These are phyloP conservation scores for Lepidocyrtoides sp. DNA, from an alignment of 2,888 invertebrate species.

Conservation along the genomic window DNA sequence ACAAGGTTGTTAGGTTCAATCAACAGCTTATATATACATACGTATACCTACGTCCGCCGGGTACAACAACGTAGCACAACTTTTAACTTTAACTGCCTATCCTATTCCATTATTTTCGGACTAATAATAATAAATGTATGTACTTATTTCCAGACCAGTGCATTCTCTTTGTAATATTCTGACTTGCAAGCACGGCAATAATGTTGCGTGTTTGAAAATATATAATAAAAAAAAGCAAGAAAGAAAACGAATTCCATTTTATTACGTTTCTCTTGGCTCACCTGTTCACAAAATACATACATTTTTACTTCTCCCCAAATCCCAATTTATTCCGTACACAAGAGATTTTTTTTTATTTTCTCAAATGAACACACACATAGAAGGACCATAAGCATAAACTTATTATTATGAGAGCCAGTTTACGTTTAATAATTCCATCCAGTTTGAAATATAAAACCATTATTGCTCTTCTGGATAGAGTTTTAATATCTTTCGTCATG, in stretches of 20 bases:
- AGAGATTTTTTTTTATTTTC: neutral
- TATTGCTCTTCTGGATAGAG: neutral
- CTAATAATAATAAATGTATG: constrained; percentile 23
- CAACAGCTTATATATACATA: neutral
- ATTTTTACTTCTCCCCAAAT: neutral
- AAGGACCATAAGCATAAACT: neutral
- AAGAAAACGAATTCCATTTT: neutral
- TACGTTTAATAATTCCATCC: neutral
- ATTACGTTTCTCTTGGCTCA: constrained; percentile 21
- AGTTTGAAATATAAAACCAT: constrained; percentile 17
- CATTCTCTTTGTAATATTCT: neutral
- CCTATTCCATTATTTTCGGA: constrained; percentile 27
- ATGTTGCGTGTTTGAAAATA: constrained; percentile 4
- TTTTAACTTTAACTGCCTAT: neutral
- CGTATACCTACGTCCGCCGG: neutral
- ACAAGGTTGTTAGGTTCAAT: constrained; percentile 17
- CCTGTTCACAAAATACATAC: constrained; percentile 15
- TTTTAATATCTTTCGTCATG: constrained; percentile 36
- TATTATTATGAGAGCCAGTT: constrained; percentile 1
- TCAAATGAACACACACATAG: constrained; percentile 2
- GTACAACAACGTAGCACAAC: neutral
- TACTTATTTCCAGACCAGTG: constrained; percentile 45
- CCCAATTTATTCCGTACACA: neutral
- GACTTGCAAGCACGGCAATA: neutral
- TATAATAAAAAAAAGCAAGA: no score